phyloP scores from a whole-genome alignment of 2,888 invertebrate species.

The Drosophila suboccidentalis region DNA sequence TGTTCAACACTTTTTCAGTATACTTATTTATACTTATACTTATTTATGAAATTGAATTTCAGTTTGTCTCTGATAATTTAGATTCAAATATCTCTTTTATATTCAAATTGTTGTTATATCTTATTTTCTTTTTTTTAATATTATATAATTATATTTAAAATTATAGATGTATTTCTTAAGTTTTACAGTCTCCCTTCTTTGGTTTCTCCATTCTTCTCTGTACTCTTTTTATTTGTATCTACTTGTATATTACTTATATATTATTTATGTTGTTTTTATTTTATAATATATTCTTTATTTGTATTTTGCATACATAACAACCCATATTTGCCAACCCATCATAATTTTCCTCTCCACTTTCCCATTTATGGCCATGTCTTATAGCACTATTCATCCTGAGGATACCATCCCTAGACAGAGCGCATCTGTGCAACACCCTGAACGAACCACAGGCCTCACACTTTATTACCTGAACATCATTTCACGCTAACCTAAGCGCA shows the following conservation, averaged over 20 bases:
- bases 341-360: conserved; percentile 2
- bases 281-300: not conserved
- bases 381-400: conserved; percentile 16
- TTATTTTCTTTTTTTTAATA: too few species aligned
- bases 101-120: too few species aligned
- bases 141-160: too few species aligned
- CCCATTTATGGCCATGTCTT: conserved; percentile 8
- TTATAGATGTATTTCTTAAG: too few species aligned
- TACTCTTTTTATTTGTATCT: not conserved
- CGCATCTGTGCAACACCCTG: conserved; percentile 28
- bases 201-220: too few species aligned
- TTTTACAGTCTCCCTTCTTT: too few species aligned
- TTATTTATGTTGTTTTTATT: not conserved
- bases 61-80: not conserved
- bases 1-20: too few species aligned
- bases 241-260: not conserved
- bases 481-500: conserved; percentile 80
- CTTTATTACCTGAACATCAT: conserved; percentile 77
- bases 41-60: too few species aligned
- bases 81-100: too few species aligned
- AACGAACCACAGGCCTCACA: conserved; percentile 31
- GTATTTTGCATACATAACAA: not conserved
- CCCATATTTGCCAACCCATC: not conserved
- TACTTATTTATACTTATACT: too few species aligned
- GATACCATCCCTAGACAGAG: conserved; percentile 35